These are phyloP conservation scores for Oxygymnocypris stewartii DNA, from an alignment of 2,113 vertebrate genomes.

Conservation along the genomic window DNA sequence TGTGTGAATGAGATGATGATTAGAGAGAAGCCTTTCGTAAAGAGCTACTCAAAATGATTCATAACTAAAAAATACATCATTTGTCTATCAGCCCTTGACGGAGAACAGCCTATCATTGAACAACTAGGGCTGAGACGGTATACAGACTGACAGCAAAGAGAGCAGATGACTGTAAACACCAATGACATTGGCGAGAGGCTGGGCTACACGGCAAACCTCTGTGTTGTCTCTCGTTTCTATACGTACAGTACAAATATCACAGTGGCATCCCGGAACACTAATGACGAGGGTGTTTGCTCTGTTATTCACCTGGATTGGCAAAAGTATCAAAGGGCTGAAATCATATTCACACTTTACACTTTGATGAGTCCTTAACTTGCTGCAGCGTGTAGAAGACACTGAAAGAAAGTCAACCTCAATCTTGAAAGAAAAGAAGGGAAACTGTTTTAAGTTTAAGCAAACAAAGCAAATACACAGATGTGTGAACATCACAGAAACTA, in stretches of 20 bases:
- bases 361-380: slow-evolving; percentile 23
- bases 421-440: slow-evolving; percentile 32
- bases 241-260: neutral
- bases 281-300: neutral
- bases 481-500: neutral
- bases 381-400: slow-evolving; percentile 15
- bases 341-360: slow-evolving; percentile 20
- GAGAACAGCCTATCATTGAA: slow-evolving; percentile 45
- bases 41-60: slow-evolving; percentile 51
- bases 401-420: slow-evolving; percentile 8
- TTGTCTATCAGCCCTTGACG: slow-evolving; percentile 46
- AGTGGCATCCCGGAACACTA: neutral
- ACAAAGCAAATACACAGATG: slow-evolving; percentile 14
- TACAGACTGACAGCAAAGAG: neutral
- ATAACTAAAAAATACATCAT: slow-evolving; percentile 49
- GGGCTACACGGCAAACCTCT: neutral
- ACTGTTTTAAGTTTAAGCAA: neutral
- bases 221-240: neutral
- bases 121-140: neutral
- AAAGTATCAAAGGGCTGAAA: slow-evolving; percentile 19
- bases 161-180: slow-evolving; percentile 12
- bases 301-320: slow-evolving; percentile 15
- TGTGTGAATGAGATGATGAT: slow-evolving; percentile 36
- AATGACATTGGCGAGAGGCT: neutral
- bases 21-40: slow-evolving; percentile 46